Conservation (phyloP, 2,888 invertebrate species). For the Euplexia lucipara region DNA sequence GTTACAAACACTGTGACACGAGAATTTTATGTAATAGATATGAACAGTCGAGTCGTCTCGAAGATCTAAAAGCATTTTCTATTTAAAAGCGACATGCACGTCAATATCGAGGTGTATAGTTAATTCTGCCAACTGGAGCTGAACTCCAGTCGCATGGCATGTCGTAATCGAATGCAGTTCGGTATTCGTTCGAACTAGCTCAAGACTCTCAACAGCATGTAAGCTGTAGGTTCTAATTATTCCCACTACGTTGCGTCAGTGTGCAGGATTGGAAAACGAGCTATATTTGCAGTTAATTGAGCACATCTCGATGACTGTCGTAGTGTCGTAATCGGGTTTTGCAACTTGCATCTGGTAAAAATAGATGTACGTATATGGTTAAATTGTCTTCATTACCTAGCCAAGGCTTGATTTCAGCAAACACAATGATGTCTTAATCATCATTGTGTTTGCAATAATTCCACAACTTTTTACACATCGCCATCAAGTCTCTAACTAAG, state of each 20-base stretch:
- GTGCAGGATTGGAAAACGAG: conserved; percentile 48
- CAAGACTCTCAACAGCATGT: conserved; percentile 56
- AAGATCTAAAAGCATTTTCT: neutral
- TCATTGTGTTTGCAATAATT: too few species aligned
- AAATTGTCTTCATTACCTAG: conserved; percentile 21
- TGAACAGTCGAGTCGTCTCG: too few species aligned
- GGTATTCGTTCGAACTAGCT: conserved; percentile 56
- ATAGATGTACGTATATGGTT: conserved; percentile 12
- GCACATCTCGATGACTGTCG: conserved; percentile 39
- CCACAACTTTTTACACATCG: too few species aligned
- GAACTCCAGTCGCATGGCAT: conserved; percentile 36
- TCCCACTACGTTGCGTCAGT: conserved; percentile 50
- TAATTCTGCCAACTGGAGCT: conserved; percentile 37
- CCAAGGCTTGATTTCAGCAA: neutral
- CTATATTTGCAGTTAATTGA: conserved; percentile 55
- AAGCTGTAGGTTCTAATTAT: conserved; percentile 62
- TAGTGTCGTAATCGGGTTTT: conserved; percentile 19
- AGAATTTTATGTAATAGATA: too few species aligned
- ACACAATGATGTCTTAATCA: neutral
- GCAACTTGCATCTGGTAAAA: conserved; percentile 14
- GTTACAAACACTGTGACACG: too few species aligned
- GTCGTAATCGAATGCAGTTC: conserved; percentile 53
- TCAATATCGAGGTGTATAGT: conserved; percentile 34
- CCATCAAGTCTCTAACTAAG: too few species aligned
- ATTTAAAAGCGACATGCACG: neutral